These are phyloP conservation scores for Pelosia muscerda DNA, from an alignment of 2,888 invertebrate species.

Conservation along the genomic window DNA sequence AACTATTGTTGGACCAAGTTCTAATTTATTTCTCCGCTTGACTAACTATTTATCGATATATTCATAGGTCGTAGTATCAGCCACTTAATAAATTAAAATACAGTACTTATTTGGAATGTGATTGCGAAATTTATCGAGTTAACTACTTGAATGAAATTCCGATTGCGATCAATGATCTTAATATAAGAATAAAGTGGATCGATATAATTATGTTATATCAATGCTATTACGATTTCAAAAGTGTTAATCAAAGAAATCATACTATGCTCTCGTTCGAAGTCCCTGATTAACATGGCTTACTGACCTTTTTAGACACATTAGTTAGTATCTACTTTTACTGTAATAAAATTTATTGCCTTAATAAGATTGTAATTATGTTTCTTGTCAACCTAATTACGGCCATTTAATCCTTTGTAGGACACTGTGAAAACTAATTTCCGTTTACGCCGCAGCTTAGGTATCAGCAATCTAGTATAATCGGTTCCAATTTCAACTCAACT, in stretches of 20 bases:
- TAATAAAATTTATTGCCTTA: neutral
- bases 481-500: constrained; percentile 14
- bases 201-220: neutral
- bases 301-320: too few species aligned
- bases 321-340: neutral
- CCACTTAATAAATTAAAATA: neutral
- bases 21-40: constrained; percentile 16
- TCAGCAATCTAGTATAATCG: constrained; percentile 1
- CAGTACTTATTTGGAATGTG: constrained; percentile 2
- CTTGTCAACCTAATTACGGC: neutral
- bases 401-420: neutral
- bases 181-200: neutral
- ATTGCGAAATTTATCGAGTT: constrained; percentile 3
- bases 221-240: too few species aligned
- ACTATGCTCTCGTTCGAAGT: neutral
- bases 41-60: constrained; percentile 1
- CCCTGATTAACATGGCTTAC: too few species aligned
- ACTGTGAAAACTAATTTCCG: neutral
- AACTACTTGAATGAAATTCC: neutral
- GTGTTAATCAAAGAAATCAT: neutral
- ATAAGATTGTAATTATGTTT: neutral
- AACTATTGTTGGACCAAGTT: constrained; percentile 9
- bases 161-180: constrained; percentile 3
- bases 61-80: constrained; percentile 6
- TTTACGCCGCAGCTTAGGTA: neutral